Evolutionary conservation across 2,888 invertebrate genomes (phyloP).

Genomic region (Odontocolon sp.): DNA sequence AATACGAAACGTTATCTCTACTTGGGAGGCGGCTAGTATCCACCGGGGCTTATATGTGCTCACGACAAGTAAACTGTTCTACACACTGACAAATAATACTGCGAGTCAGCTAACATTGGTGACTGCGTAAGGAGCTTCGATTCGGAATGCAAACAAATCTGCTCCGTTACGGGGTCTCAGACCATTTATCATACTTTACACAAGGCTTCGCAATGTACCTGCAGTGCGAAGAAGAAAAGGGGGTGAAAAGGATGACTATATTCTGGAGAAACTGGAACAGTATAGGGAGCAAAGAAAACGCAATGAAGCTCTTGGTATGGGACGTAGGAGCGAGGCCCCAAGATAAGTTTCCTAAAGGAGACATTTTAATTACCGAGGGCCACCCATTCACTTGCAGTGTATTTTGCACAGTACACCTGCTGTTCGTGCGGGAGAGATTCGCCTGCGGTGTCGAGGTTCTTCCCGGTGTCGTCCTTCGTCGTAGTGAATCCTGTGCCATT

Average conservation of each 20-base stretch:
- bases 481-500: constrained; percentile 68
- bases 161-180: constrained; percentile 5
- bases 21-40: too few relatives aligned
- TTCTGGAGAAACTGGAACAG: constrained; percentile 32
- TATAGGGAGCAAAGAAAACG: constrained; percentile 37
- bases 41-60: not conserved
- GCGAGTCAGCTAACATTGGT: constrained; percentile 19
- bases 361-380: constrained; percentile 75
- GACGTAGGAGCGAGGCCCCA: constrained; percentile 33
- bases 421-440: too few relatives aligned
- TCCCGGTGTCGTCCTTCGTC: too few relatives aligned
- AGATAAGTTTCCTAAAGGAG: constrained; percentile 70
- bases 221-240: not conserved
- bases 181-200: constrained; percentile 45
- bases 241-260: not conserved
- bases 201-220: not conserved
- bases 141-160: constrained; percentile 40
- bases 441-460: constrained; percentile 70
- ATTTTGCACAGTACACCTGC: constrained; percentile 75
- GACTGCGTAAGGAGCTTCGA: constrained; percentile 21
- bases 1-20: constrained; percentile 1
- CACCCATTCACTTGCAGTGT: constrained; percentile 69
- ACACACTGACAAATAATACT: not conserved
- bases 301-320: constrained; percentile 43
- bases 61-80: not conserved